These are phyloP conservation scores for Tupiocoris notatus DNA, from an alignment of 2,888 invertebrate species.

Conservation along the genomic window DNA sequence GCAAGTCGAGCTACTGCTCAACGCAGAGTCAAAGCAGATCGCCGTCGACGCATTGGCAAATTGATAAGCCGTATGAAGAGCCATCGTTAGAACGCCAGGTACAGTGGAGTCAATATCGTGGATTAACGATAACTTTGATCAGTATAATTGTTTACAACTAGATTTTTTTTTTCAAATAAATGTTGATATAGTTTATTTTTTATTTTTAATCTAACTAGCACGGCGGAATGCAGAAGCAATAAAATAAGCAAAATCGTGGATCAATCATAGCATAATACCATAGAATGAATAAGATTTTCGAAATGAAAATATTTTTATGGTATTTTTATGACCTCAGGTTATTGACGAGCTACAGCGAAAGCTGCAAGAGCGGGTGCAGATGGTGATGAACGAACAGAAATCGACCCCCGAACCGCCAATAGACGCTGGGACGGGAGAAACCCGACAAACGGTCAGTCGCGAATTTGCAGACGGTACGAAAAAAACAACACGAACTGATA, in stretches of 20 bases:
- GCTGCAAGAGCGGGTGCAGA: slow-evolving; percentile 4
- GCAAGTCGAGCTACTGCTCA: slow-evolving; percentile 18
- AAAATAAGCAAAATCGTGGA: too few relatives aligned
- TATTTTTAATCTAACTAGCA: too few relatives aligned
- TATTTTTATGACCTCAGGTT: too few relatives aligned
- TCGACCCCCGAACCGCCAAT: neutral
- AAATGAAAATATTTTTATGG: too few relatives aligned
- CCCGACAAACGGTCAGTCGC: neutral
- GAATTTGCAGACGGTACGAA: neutral
- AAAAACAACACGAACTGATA: neutral
- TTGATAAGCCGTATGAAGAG: slow-evolving; percentile 11
- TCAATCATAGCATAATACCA: too few relatives aligned
- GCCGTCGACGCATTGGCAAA: neutral
- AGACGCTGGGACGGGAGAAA: neutral
- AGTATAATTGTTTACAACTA: too few relatives aligned
- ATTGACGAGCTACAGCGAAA: slow-evolving; percentile 27
- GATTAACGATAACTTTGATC: too few relatives aligned
- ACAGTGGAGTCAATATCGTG: too few relatives aligned
- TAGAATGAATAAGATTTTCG: too few relatives aligned
- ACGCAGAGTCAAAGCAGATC: neutral
- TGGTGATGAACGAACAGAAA: neutral
- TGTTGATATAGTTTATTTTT: too few relatives aligned
- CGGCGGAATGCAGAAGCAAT: too few relatives aligned
- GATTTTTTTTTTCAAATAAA: too few relatives aligned
- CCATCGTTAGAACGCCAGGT: slow-evolving; percentile 6